Evolutionary conservation across 2,797 vertebrate genomes (phyloP).

Genomic region (Tenualosa ilisha): DNA sequence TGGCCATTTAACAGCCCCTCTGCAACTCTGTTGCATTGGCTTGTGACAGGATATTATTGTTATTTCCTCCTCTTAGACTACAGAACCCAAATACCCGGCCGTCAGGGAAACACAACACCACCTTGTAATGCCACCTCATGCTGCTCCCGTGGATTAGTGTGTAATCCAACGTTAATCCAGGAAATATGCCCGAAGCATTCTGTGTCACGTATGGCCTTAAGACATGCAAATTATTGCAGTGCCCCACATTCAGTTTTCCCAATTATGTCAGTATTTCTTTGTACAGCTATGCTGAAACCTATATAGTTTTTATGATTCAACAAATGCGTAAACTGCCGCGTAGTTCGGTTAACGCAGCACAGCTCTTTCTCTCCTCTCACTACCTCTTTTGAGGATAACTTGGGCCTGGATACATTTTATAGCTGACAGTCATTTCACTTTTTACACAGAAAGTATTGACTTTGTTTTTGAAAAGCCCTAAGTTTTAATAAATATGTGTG

Average conservation of each 20-base stretch:
- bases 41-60: not conserved
- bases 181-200: conserved; percentile 63
- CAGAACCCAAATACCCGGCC: not conserved
- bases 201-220: conserved; percentile 54
- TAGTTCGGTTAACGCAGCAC: conserved; percentile 18
- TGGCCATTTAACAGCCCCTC: not conserved
- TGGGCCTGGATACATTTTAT: not conserved
- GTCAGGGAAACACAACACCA: not conserved
- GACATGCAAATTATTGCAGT: conserved; percentile 18
- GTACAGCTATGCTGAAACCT: conserved; percentile 19
- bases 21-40: not conserved
- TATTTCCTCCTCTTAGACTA: not conserved
- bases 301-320: conserved; percentile 19
- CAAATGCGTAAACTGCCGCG: conserved; percentile 24
- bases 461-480: not conserved
- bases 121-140: conserved; percentile 38
- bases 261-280: conserved; percentile 13
- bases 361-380: conserved; percentile 26
- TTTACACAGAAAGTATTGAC: not conserved
- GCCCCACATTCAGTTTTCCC: not conserved
- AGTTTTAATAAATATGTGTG: not conserved
- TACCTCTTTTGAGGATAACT: conserved; percentile 35
- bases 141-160: conserved; percentile 55
- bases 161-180: conserved; percentile 65
- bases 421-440: not conserved